These are phyloP conservation scores for Triplophysa dalaica DNA, from an alignment of 2,113 vertebrate genomes.

Conservation along the genomic window DNA sequence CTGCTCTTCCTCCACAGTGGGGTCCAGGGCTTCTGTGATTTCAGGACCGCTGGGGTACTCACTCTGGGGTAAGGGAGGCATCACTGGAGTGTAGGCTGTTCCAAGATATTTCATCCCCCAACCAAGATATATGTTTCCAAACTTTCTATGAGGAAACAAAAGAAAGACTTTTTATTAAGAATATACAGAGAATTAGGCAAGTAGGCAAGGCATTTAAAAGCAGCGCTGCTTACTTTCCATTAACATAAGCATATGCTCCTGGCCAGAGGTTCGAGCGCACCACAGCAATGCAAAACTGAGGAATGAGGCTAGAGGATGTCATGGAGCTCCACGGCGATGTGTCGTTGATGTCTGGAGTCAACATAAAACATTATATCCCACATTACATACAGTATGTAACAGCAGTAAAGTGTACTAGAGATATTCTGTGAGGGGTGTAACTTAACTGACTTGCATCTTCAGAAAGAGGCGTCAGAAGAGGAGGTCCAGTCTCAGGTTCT, in stretches of 20 bases:
- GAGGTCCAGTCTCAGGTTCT: conserved; percentile 86
- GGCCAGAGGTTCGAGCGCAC: conserved; percentile 92
- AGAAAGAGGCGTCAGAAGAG: conserved; percentile 86
- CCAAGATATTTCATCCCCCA: conserved; percentile 89
- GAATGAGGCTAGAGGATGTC: conserved; percentile 78
- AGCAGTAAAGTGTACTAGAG: not conserved
- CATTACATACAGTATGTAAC: not conserved
- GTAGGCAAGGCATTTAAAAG: not conserved
- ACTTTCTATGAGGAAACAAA: conserved; percentile 61
- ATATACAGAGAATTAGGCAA: too few relatives aligned
- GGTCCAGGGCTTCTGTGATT: conserved; percentile 80
- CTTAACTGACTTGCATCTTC: conserved; percentile 85
- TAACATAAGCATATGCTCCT: conserved; percentile 82
- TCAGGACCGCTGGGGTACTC: conserved; percentile 82
- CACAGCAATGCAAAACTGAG: conserved; percentile 82
- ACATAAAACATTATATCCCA: not conserved
- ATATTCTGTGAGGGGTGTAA: not conserved
- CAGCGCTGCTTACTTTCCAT: conserved; percentile 79
- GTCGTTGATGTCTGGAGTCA: conserved; percentile 77
- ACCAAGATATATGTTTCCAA: conserved; percentile 90
- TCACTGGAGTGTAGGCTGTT: conserved; percentile 72
- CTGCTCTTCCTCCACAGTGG: conserved; percentile 83
- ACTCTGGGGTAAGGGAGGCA: conserved; percentile 67
- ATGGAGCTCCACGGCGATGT: conserved; percentile 81
- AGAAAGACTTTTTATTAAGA: not conserved